Base-by-base conservation (phyloP, 2,113 vertebrate species). In the Gymnobelideus leadbeateri region DNA sequence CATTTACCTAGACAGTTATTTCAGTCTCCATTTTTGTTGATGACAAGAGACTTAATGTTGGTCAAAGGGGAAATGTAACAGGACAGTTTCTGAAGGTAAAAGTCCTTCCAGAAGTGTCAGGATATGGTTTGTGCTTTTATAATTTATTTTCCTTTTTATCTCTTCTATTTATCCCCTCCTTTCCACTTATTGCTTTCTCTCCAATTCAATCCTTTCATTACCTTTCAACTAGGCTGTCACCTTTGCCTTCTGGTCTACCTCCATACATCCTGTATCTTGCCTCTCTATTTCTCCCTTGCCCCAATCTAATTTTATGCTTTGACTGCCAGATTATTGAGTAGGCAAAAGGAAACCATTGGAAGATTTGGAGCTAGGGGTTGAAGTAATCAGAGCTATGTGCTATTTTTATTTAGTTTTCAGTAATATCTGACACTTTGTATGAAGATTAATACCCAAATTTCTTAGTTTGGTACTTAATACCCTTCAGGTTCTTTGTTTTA, bases 21-120 rank as follows among this genome's bases (percentile, higher is more conserved):
- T 51, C 46, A 12, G 0, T 23, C 3, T 12, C 3, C 1, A 0
- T 51, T 37, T 43, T 8, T 24, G 0, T 50, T 84, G 14, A n/a
- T 77, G 37, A 84, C 19, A 84, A 84, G 19, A 84, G n/a, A 2
- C 68, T 90, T 90, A 50, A 31, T 90, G 7, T 28, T 90, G 24
- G 47, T 90, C 2, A 2, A 12, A 51, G 89, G 31, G 47, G 49
- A 90, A 47, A 90, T 50, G 14, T 46, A 90, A 90, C 43, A 49
- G 49, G 31, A 47, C 23, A 49, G 25, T 50, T 90, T 90, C 89
- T 49, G 46, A 90, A 49, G 47, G 49, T 49, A 46, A 90, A 90
- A 90, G 43, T 50, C 46, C 23, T 90, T 90, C 46, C 21, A 90
- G 47, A 49, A 46, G 49, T 49, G 23, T 28, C 89, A 90, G 47